Base-by-base conservation (phyloP, 2,113 vertebrate species). In the Prinia subflava region DNA sequence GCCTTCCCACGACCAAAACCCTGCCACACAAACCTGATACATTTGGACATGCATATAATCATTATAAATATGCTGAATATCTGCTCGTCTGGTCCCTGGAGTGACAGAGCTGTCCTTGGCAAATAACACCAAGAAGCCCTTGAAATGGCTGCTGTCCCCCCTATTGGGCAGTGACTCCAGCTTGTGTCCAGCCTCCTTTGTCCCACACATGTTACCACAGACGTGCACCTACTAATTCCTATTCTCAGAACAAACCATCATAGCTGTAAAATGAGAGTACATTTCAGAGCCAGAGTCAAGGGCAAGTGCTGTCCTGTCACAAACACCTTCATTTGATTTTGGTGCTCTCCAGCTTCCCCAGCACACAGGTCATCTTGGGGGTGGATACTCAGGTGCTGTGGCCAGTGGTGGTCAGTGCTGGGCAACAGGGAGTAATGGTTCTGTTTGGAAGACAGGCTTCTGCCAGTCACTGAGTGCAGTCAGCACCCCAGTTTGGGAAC, bases 351-450 rank as follows among this genome's bases (percentile, higher is more conserved):
- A 50, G 19, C 23, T 50, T 41, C 15, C n/a, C 37, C 8, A 15
- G 31, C 31, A 77, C 13, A n/a, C 18, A 33, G 21, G 6, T 42
- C 30, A 22, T 47, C 25, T 33, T 62, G 15, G 4, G 41, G 5
- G 2, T 13, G 25, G 49, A 33, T 0, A 1, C 23, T 49, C 2
- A 1, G 31, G 19, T 49, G 42, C 17, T 3, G 0, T 33, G 46
- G 31, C 41, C 24, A 22, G 12, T 4, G 16, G 17, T 12, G 17
- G 20, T 39, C 8, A 19, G 35, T 7, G 25, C 11, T 7, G 8
- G 24, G 7, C 24, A 46, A 41, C 4, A 23, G 3, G 17, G 23
- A 33, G 22, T 17, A 9, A 18, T 1, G 0, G 17, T 64, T 50
- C 55, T 28, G 17, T 59, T 67, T 16, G 31, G 11, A 37, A 83